Evolutionary conservation across 2,888 invertebrate species (phyloP).

Genomic region (Campoplex nolae): DNA sequence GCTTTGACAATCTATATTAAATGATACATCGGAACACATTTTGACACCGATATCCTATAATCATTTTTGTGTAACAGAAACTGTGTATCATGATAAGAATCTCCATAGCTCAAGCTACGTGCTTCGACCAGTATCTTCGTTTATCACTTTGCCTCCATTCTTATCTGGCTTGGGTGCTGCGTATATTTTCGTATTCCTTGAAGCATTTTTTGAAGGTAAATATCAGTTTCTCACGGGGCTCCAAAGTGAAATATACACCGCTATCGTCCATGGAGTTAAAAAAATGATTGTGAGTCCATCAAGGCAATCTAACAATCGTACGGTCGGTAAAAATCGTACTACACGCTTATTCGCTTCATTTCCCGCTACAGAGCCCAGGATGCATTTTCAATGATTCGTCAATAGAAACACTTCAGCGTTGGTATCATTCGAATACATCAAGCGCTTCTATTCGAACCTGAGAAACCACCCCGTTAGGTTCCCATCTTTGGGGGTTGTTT

Average conservation of each 20-base stretch:
- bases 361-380: no score
- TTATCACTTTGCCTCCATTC: neutral
- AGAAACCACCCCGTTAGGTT: no score
- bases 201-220: neutral
- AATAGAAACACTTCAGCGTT: no score
- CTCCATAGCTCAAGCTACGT: conserved; percentile 10
- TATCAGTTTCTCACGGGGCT: neutral
- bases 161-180: conserved; percentile 5
- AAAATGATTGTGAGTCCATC: neutral
- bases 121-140: neutral
- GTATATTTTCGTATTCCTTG: neutral
- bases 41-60: neutral
- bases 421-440: no score
- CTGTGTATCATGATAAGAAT: neutral
- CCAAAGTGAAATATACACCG: neutral
- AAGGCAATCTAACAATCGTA: no score
- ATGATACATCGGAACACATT: neutral
- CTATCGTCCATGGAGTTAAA: neutral
- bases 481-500: no score
- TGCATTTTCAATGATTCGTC: no score
- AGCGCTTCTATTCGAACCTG: no score
- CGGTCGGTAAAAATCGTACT: no score
- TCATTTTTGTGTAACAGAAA: neutral
- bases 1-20: neutral
- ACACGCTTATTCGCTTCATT: no score